Base-by-base conservation (phyloP, 1,140 invertebrate species). In the Ephestia elutella region DNA sequence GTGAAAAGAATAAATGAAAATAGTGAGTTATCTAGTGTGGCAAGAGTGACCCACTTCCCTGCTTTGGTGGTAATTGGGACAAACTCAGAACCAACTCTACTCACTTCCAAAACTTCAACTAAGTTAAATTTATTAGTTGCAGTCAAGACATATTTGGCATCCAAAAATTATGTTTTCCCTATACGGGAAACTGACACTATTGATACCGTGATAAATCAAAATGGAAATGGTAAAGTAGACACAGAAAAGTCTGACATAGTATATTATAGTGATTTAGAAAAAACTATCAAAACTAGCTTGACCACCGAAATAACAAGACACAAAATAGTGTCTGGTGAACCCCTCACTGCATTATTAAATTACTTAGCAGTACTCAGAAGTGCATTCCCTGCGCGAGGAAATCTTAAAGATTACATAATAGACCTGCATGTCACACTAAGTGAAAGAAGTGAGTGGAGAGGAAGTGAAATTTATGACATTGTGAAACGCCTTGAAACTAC, bases 261-360 rank as follows among this genome's bases (percentile, higher is more conserved):
- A 0, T 96, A 94, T 78, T 95, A 97, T 87, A 90, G 92, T 56
- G 97, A 99, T 85, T 81, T 99, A 50, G 96, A 98, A 85, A 95
- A 93, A 75, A 93, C 95, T 0, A 71, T 98, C 10, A 91, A 92
- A 68, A 96, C 94, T 75, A 93, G 93, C 11, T 89, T 98, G 5
- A 91, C 91, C 63, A 93, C 96, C 68, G 97, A 99, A 90, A 91
- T 99, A 9, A 88, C 92, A 9, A 89, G 93, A 56, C 88, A 91
- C 49, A 93, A 93, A 80, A 71, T 73, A 28, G 93, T 98, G 54
- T 86, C 89, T 20, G 94, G 93, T 0, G 92, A 95, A 60, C 90
- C 92, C 50, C 76, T 97, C 38, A 69, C 86, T 55, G 94, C 95
- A 0, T 85, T 98, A 3, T 91, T 93, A 65, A 86, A 92, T 30